Percentiles rank a stretch among this genome's conserved stretches.
phyloP scores from a whole-genome alignment of 2,888 invertebrate species.

The Anthophora plumipes region DNA sequence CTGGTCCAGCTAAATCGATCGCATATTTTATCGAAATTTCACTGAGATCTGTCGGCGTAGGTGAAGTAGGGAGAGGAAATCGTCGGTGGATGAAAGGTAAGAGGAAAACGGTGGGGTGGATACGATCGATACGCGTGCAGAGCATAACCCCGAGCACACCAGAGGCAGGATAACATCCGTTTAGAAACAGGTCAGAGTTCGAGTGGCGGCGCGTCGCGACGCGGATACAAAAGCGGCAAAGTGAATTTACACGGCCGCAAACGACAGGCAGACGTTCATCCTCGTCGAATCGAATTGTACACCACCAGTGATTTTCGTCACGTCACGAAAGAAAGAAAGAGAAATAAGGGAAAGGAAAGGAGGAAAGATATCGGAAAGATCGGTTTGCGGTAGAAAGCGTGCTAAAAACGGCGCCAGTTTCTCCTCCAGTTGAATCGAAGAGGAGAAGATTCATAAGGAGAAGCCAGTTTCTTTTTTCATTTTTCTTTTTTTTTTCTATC shows the following conservation, averaged over 20 bases:
- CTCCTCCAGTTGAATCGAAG: slow-evolving; percentile 3
- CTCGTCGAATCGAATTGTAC: neutral
- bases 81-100: neutral
- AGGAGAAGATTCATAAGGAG: slow-evolving; percentile 21
- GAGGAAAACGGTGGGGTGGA: slow-evolving; percentile 25
- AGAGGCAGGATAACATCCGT: slow-evolving; percentile 47
- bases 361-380: neutral
- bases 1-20: slow-evolving; percentile 13
- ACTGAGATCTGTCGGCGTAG: slow-evolving; percentile 24
- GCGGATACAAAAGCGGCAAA: neutral
- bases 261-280: neutral
- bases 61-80: too few relatives aligned
- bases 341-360: neutral
- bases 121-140: slow-evolving; percentile 49
- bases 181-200: slow-evolving; percentile 50
- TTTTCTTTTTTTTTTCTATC: slow-evolving; percentile 3
- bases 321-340: too few relatives aligned
- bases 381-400: neutral
- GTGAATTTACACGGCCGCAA: slow-evolving; percentile 18
- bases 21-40: slow-evolving; percentile 49
- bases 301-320: neutral
- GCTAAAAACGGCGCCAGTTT: neutral
- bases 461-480: slow-evolving; percentile 21
- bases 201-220: neutral
- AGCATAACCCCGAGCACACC: slow-evolving; percentile 31